These are phyloP conservation scores for Scolopax mira DNA, from an alignment of 2,113 vertebrate genomes.

Conservation along the genomic window DNA sequence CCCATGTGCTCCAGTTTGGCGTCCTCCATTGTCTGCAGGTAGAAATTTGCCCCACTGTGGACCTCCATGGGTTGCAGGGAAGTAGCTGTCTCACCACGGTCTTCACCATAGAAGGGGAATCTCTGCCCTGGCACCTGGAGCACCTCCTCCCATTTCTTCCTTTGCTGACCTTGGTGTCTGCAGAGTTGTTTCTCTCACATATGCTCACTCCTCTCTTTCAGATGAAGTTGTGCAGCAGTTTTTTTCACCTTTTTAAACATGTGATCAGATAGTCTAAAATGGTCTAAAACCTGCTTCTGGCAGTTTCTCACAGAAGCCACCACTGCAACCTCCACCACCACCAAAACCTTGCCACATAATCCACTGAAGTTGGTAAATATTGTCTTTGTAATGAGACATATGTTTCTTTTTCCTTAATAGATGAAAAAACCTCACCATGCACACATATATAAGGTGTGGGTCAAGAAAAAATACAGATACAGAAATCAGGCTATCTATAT, in stretches of 20 bases:
- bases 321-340: fast-evolving
- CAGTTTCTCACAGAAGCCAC: background rate
- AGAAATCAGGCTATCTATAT: background rate
- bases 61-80: background rate
- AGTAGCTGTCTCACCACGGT: background rate
- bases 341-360: background rate
- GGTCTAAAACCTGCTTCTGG: too few species aligned
- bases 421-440: fast-evolving
- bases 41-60: background rate
- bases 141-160: background rate
- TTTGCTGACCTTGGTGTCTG: background rate
- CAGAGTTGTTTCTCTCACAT: background rate
- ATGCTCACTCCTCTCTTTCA: background rate
- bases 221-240: background rate
- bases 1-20: background rate
- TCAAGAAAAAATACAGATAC: background rate
- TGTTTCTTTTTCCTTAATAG: background rate
- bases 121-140: background rate
- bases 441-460: background rate
- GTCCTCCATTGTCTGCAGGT: background rate
- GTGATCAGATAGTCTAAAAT: background rate
- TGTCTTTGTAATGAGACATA: background rate
- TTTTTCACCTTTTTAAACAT: background rate
- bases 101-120: background rate
- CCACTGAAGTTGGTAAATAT: background rate